Evolutionary conservation across 2,797 vertebrate species (phyloP).

Genomic region (Sebastes wilsoni): DNA sequence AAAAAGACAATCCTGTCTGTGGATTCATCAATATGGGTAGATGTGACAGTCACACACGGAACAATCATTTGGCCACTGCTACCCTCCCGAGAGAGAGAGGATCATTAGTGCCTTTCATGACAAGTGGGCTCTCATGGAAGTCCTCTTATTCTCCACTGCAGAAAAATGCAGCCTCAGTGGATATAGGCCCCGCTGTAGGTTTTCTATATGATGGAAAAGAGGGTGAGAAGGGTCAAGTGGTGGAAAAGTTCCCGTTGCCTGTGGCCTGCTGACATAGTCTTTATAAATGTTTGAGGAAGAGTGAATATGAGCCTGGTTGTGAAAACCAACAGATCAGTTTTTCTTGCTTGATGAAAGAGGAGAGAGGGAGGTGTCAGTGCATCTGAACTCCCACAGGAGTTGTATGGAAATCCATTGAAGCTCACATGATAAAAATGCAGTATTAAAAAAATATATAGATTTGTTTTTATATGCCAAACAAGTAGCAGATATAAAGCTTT

Average conservation of each 20-base stretch:
- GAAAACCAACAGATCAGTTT: slow-evolving; percentile 24
- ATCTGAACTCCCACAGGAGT: not conserved
- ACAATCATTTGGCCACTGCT: slow-evolving; percentile 51
- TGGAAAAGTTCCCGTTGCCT: not conserved
- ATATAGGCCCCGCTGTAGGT: not conserved
- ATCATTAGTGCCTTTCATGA: slow-evolving; percentile 58
- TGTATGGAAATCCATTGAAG: not conserved
- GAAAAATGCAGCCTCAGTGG: slow-evolving; percentile 3
- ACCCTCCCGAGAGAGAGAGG: slow-evolving; percentile 12
- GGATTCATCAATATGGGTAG: slow-evolving; percentile 54
- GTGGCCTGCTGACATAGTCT: not conserved
- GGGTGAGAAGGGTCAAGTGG: not conserved
- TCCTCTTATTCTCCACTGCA: slow-evolving; percentile 12
- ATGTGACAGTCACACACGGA: slow-evolving; percentile 51
- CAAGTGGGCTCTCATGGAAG: slow-evolving; percentile 41
- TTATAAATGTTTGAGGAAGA: slow-evolving; percentile 44
- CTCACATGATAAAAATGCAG: not conserved
- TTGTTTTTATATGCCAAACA: not conserved
- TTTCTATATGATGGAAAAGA: not conserved
- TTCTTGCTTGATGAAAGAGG: slow-evolving; percentile 21
- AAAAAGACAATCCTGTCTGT: slow-evolving; percentile 34
- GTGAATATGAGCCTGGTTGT: slow-evolving; percentile 1
- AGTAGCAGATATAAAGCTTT: not conserved
- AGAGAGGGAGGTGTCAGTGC: not conserved
- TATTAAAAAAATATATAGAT: not conserved